Percentiles rank a stretch among this genome's conserved stretches.
phyloP scores from a whole-genome alignment of 2,888 invertebrate genomes.

The Octonoba sinensis region DNA sequence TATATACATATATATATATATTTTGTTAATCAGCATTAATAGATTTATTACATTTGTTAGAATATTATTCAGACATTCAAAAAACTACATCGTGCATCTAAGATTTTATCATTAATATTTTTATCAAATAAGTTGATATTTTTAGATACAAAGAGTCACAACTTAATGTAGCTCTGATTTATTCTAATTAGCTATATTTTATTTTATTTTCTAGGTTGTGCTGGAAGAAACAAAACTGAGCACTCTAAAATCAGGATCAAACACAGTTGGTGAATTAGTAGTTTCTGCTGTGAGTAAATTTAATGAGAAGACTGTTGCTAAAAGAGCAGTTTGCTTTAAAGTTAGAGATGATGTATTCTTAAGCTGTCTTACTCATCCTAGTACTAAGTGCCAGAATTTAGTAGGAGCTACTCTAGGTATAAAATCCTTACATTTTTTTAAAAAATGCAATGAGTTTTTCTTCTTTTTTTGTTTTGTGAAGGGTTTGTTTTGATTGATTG shows the following conservation, averaged over 20 bases:
- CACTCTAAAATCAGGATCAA: constrained; percentile 8
- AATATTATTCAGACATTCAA: too few species aligned
- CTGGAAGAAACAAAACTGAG: constrained; percentile 33
- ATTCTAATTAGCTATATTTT: neutral
- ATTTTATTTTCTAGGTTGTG: constrained; percentile 10
- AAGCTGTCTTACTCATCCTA: constrained; percentile 37
- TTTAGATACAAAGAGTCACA: too few species aligned
- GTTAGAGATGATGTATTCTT: constrained; percentile 15
- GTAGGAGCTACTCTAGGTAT: constrained; percentile 32
- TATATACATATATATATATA: too few species aligned
- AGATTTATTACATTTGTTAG: too few species aligned
- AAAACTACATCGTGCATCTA: too few species aligned
- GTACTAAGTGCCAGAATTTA: constrained; percentile 26
- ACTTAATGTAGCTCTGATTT: too few species aligned
- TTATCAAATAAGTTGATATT: neutral
- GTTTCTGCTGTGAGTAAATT: constrained; percentile 43
- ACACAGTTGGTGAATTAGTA: constrained; percentile 32
- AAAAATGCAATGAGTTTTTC: too few species aligned
- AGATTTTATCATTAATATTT: neutral
- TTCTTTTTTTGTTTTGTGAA: too few species aligned
- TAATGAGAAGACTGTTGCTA: constrained; percentile 54
- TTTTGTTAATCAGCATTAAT: too few species aligned
- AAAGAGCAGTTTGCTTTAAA: constrained; percentile 43
- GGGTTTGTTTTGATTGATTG: too few species aligned
- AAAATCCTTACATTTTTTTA: neutral